phyloP scores from a whole-genome alignment of 2,888 invertebrate genomes.

The Oscheius onirici region DNA sequence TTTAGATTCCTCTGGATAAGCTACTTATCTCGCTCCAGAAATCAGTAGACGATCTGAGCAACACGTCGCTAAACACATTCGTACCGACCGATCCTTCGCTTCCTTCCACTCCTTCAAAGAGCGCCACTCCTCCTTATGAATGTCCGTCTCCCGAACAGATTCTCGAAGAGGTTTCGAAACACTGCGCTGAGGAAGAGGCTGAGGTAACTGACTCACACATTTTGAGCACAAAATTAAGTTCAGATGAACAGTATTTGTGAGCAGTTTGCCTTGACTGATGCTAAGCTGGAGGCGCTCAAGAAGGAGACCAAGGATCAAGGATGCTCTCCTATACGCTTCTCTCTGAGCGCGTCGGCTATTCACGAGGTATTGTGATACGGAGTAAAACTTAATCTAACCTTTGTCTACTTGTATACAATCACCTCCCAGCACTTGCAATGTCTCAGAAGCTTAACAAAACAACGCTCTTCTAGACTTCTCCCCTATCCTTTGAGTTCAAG shows the following conservation, averaged over 20 bases:
- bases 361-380: too few species aligned
- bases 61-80: too few species aligned
- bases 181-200: not conserved
- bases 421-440: too few species aligned
- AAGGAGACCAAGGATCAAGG: constrained; percentile 15
- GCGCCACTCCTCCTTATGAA: not conserved
- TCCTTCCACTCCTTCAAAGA: too few species aligned
- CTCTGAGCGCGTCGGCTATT: not conserved
- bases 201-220: constrained; percentile 7
- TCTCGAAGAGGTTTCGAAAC: not conserved
- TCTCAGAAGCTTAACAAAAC: too few species aligned
- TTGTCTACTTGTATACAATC: too few species aligned
- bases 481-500: too few species aligned
- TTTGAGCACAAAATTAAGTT: too few species aligned
- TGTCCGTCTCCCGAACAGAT: too few species aligned
- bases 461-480: too few species aligned
- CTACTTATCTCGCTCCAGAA: not conserved
- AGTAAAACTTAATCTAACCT: too few species aligned
- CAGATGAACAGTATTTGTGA: not conserved
- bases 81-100: too few species aligned
- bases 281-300: not conserved
- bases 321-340: not conserved
- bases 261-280: not conserved
- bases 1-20: not conserved
- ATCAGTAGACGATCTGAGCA: constrained; percentile 1